Conservation (phyloP, 2,113 vertebrate genomes). For the Oreotragus oreotragus region DNA sequence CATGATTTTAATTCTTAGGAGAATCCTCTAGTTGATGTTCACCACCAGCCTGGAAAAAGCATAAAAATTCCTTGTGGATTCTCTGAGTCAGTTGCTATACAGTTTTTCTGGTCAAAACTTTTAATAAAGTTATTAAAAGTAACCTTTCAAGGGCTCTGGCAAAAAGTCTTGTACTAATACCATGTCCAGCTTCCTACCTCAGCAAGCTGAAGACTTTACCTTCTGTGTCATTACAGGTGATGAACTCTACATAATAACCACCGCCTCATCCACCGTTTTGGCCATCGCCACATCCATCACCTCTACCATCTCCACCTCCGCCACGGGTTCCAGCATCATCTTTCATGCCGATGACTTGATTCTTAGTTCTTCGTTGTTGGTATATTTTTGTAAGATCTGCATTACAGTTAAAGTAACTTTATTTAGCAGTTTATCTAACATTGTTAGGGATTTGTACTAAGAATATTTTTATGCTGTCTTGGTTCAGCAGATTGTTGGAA, state of each 20-base stretch:
- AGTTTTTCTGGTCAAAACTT: neutral
- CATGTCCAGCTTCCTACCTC: neutral
- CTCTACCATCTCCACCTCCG: neutral
- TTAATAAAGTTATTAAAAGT: neutral
- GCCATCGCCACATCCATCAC: rapidly evolving
- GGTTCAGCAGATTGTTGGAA: neutral
- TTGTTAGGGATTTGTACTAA: neutral
- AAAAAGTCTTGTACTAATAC: neutral
- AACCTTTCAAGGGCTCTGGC: neutral
- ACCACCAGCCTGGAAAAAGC: neutral
- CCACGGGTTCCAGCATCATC: rapidly evolving
- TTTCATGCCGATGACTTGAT: rapidly evolving
- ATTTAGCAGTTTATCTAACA: no score
- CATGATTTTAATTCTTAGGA: no score
- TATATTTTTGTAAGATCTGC: neutral
- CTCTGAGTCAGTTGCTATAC: neutral
- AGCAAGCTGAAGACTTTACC: neutral
- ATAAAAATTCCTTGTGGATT: neutral
- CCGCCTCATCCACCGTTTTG: neutral
- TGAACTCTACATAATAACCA: neutral
- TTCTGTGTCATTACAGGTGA: neutral
- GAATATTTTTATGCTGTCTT: neutral
- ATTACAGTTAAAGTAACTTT: neutral
- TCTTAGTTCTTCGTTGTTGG: no score
- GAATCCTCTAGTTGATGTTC: neutral